These are phyloP conservation scores for Pherbina coryleti DNA, from an alignment of 2,888 invertebrate species.

Conservation along the genomic window DNA sequence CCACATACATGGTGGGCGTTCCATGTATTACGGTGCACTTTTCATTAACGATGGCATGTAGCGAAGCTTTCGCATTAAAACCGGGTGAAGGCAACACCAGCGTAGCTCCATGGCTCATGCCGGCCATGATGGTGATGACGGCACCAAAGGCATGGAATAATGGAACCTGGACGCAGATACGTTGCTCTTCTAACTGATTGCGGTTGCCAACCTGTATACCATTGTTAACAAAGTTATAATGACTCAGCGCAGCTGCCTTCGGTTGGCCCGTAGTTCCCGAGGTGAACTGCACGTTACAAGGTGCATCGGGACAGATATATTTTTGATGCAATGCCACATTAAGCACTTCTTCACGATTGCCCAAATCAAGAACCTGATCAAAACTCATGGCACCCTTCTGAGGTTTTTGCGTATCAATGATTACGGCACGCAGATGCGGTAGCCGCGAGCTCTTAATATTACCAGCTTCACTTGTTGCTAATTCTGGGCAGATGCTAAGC, in stretches of 20 bases:
- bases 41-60: conserved; percentile 77
- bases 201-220: conserved; percentile 75
- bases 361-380: conserved; percentile 67
- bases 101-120: conserved; percentile 74
- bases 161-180: conserved; percentile 77
- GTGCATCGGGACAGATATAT: conserved; percentile 75
- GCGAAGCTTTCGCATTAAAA: conserved; percentile 75
- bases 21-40: conserved; percentile 81
- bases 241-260: conserved; percentile 81
- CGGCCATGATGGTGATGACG: conserved; percentile 74
- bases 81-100: conserved; percentile 74
- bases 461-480: conserved; percentile 69
- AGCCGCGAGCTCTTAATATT: conserved; percentile 69
- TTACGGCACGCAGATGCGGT: conserved; percentile 73
- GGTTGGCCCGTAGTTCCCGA: conserved; percentile 85
- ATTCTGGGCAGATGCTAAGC: conserved; percentile 73
- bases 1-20: conserved; percentile 90
- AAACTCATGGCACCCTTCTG: conserved; percentile 71
- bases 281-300: conserved; percentile 85
- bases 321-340: conserved; percentile 68
- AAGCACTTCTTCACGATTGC: conserved; percentile 49
- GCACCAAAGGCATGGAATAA: conserved; percentile 88
- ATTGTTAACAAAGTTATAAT: conserved; percentile 83
- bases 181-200: conserved; percentile 67
- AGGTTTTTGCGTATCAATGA: conserved; percentile 70